phyloP scores from a whole-genome alignment of 2,888 invertebrate genomes.

The Amphipoea oculea region DNA sequence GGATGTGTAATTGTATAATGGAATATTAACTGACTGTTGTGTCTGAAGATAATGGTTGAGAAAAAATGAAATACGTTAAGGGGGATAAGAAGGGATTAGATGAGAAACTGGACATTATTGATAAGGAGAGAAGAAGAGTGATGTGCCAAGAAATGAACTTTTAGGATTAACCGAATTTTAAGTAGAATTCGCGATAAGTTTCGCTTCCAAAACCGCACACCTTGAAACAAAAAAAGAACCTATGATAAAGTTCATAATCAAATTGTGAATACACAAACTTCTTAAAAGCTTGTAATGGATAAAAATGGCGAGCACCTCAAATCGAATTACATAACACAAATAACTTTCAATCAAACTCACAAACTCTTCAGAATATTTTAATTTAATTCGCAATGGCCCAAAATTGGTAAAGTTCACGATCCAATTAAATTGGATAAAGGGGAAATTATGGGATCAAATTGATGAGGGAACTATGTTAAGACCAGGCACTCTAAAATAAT shows the following conservation, averaged over 20 bases:
- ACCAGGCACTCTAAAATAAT: no score
- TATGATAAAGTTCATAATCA: not conserved
- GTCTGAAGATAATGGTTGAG: not conserved
- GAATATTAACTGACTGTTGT: not conserved
- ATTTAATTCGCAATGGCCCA: constrained; percentile 58
- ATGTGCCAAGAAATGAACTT: not conserved
- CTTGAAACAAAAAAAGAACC: not conserved
- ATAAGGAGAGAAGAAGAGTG: not conserved
- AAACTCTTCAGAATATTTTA: constrained; percentile 64
- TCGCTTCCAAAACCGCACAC: not conserved
- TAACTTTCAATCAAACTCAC: constrained; percentile 61
- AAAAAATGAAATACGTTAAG: not conserved
- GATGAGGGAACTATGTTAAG: constrained; percentile 46
- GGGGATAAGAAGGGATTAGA: not conserved
- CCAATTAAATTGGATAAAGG: constrained; percentile 64
- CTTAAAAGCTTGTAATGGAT: constrained; percentile 46
- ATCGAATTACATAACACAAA: constrained; percentile 45
- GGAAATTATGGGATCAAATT: constrained; percentile 51
- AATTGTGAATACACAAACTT: constrained; percentile 30
- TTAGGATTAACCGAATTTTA: not conserved
- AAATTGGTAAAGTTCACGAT: constrained; percentile 64
- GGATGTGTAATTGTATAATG: not conserved
- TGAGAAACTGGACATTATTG: not conserved
- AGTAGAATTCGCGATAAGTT: not conserved
- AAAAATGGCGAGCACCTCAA: constrained; percentile 35